Evolutionary conservation across 2,113 vertebrate genomes (phyloP).

Genomic region (Misgurnus mizolepis): DNA sequence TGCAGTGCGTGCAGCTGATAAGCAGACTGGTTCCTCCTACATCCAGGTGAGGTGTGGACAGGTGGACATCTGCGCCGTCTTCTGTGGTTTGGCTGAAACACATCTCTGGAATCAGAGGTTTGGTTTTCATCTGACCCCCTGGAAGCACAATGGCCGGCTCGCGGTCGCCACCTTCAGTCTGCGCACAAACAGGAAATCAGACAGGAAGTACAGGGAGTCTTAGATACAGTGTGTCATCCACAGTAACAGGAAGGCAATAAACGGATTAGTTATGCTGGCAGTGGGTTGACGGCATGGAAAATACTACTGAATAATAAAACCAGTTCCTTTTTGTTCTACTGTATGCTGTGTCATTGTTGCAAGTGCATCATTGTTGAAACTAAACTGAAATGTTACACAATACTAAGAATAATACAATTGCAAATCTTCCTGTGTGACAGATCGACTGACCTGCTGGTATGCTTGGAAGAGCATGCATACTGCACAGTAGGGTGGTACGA

Average conservation of each 20-base stretch:
- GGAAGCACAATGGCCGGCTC: constrained; percentile 61
- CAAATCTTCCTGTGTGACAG: background rate
- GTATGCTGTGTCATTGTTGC: background rate
- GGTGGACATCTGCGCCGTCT: constrained; percentile 80
- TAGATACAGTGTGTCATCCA: too few relatives aligned
- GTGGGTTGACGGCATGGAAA: background rate
- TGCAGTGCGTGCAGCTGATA: constrained; percentile 89
- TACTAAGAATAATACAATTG: background rate
- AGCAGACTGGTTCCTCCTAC: constrained; percentile 92
- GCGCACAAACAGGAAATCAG: background rate
- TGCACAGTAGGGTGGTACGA: constrained; percentile 87
- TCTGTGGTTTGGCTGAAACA: constrained; percentile 90
- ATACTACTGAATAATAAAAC: background rate
- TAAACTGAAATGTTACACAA: background rate
- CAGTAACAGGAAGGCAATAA: too few relatives aligned
- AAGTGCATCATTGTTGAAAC: background rate
- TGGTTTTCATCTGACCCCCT: constrained; percentile 77
- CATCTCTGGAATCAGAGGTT: constrained; percentile 94
- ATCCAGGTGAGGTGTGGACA: constrained; percentile 84
- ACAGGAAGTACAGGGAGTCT: background rate
- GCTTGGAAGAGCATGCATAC: constrained; percentile 91
- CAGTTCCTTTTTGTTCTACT: too few relatives aligned
- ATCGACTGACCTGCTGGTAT: constrained; percentile 77
- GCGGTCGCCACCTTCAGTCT: constrained; percentile 81
- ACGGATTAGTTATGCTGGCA: background rate